These are phyloP conservation scores for Nyctibius bracteatus DNA, from an alignment of 2,113 vertebrate genomes.

Conservation along the genomic window DNA sequence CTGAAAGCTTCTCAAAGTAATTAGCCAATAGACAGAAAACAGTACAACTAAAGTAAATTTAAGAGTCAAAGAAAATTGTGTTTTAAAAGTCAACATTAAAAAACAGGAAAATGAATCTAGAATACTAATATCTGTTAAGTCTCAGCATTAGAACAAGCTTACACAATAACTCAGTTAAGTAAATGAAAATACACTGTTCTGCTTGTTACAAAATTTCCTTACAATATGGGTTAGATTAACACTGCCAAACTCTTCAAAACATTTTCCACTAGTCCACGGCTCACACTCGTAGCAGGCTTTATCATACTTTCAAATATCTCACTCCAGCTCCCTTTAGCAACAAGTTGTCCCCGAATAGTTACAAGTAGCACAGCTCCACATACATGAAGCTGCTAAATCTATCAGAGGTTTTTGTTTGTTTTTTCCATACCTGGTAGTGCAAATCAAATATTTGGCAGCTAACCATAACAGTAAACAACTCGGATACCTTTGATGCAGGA, in stretches of 20 bases:
- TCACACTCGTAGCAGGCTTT: background rate
- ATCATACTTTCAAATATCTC: background rate
- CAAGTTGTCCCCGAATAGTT: background rate
- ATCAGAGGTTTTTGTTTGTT: background rate
- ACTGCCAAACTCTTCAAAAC: background rate
- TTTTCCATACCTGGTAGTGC: background rate
- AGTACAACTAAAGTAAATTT: background rate
- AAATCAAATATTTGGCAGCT: background rate
- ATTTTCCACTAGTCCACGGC: background rate
- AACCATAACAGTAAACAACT: background rate
- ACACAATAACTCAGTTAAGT: background rate
- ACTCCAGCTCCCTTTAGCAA: background rate
- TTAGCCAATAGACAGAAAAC: background rate
- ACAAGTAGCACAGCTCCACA: background rate
- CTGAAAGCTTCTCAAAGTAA: background rate
- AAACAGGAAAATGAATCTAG: background rate
- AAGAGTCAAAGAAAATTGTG: background rate
- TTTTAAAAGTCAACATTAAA: background rate
- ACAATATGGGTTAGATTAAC: background rate
- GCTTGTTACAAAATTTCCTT: background rate
- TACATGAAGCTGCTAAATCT: background rate
- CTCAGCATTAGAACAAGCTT: background rate
- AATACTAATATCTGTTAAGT: background rate
- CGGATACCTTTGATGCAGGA: background rate
- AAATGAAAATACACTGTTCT: background rate